Base-by-base conservation (phyloP, 1,140 invertebrate genomes). In the Drosophila tani region DNA sequence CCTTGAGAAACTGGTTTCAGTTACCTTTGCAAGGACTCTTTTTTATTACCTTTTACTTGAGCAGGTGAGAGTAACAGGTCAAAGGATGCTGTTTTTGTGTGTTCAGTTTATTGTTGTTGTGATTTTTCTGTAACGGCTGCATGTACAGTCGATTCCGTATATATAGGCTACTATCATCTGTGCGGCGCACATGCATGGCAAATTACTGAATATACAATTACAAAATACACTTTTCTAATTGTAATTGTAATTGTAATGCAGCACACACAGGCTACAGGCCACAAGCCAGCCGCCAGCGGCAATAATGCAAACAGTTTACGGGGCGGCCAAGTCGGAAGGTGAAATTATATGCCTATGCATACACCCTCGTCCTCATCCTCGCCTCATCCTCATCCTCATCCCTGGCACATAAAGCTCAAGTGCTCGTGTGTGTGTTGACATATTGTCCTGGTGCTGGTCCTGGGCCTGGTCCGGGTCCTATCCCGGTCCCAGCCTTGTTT, bases 221-320 rank as follows among this genome's bases (percentile, higher is more conserved):
- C 65, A 82, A 80, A 88, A 84, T 84, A 88, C 78, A 88, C 81
- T 84, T 84, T 88, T 78, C 70, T 82, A 90, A 90, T 90, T 90
- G 85, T 82, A 90, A 90, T 90, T 90, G 85, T 90, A 90, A 90
- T 90, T 90, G 85, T 81, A 85, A 85, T 90, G 85, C 85, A 85
- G 78, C 85, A 79, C 65, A 82, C 71, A 79, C 66, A 77, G 45
- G 63, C 49, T 55, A 70, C 57, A 49, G 45, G 63, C 49, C 58
- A 70, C 57, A 49, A 45, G 53, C 41, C n/a, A 27, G 58, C 71
- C 43, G 47, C 38, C 40, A 56, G 45, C 45, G 68, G 56, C 78
- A 82, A 91, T 85, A 90, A 85, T 76, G 81, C 85, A 90, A 90
- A 90, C 82, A 90, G 71, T 88, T 90, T 90, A 88, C 70, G 81